These are phyloP conservation scores for Phrynosoma platyrhinos DNA, from an alignment of 2,113 vertebrate genomes.

Conservation along the genomic window DNA sequence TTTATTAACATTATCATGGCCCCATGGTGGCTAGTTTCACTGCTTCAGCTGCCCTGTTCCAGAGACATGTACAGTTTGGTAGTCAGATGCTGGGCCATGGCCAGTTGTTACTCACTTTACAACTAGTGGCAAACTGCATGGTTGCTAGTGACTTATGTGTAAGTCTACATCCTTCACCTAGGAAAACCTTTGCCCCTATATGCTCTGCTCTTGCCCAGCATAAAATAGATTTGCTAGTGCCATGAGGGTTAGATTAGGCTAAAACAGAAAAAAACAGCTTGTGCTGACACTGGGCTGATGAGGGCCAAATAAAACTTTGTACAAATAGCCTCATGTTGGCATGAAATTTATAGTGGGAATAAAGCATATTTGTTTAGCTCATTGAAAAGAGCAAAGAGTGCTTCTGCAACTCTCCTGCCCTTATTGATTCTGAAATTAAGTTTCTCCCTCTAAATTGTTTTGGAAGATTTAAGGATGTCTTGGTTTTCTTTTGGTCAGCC, in stretches of 20 bases:
- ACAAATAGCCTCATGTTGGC: background rate
- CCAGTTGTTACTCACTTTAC: background rate
- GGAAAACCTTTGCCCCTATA: background rate
- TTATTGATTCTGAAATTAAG: constrained; percentile 20
- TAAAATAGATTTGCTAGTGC: background rate
- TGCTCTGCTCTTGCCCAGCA: background rate
- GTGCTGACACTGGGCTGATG: background rate
- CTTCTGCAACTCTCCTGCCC: background rate
- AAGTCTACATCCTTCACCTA: background rate
- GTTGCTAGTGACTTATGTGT: background rate
- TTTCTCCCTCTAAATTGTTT: constrained; percentile 19
- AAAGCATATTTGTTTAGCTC: background rate
- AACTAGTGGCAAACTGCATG: background rate
- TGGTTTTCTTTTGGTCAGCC: background rate
- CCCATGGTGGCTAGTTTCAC: background rate
- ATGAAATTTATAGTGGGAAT: fast-evolving
- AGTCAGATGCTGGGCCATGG: background rate
- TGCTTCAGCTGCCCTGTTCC: background rate
- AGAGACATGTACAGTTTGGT: background rate
- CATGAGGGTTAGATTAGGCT: background rate
- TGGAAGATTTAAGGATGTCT: background rate
- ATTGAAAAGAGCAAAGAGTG: background rate
- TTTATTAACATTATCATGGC: background rate
- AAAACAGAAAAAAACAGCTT: background rate
- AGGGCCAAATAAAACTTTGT: background rate